Base-by-base conservation (phyloP, 2,797 vertebrate species). In the Anguilla pacifica region DNA sequence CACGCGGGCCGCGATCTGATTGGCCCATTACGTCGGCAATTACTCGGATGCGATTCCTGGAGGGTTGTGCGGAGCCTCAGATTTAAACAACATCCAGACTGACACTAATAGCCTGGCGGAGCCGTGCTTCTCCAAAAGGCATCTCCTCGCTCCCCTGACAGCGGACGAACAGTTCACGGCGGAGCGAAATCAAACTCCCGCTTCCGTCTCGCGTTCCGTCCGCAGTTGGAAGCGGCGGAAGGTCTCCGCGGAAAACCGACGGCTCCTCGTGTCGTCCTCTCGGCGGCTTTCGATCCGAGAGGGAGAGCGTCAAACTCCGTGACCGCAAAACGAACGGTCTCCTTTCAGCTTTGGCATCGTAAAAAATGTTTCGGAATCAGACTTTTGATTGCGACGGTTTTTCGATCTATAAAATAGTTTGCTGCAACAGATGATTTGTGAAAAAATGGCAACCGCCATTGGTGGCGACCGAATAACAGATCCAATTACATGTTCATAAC, bases 141-240 rank as follows among this genome's bases (percentile, higher is more conserved):
- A 91, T 84, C 59, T n/a, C 84, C 86, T 83, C 86, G 89, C 74
- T n/a, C 2, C 67, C 22, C 74, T 87, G 89, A 89, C 86, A 83
- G 83, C 84, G 70, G 89, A 70, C 87, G 72, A 84, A 55, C 86
- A n/a, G 89, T 79, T 82, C 77, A 87, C 86, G 88, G 84, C 51
- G 15, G 64, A 31, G 59, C 85, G 28, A 22, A 35, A 86, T 53
- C 87, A 46, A 85, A 77, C 85, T 88, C 74, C 49, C 86, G 84
- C 55, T 49, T 81, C 88, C 86, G 86, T 86, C 85, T 92, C 92
- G 89, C 91, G 86, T 88, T 90, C 90, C 90, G 11, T 90, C 90
- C 90, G 11, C 22, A 28, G 46, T 31, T 43, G 49, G 74, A 72
- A 49, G 82, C n/a, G 64, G 28, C 0, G 22, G 61, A 86, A 85